phyloP scores from a whole-genome alignment of 2,888 invertebrate species.

The Acholoe squamosa region DNA sequence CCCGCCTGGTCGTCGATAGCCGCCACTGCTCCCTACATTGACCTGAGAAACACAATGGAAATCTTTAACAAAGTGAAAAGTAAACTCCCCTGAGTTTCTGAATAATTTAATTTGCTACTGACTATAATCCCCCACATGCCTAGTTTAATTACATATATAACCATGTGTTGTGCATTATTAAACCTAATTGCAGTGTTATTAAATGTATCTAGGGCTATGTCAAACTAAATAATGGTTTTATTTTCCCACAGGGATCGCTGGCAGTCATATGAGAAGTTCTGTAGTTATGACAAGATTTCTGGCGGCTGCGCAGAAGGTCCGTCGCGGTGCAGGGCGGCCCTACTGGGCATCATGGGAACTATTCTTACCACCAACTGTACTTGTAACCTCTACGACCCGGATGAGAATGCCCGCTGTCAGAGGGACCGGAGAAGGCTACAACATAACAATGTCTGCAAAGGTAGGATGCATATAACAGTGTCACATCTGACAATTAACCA shows the following conservation, averaged over 20 bases:
- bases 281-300: conserved; percentile 94
- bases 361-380: conserved; percentile 93
- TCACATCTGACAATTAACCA: background rate
- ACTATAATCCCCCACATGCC: too few species aligned
- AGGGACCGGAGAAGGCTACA: conserved; percentile 63
- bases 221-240: background rate
- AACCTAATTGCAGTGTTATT: too few species aligned
- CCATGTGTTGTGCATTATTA: too few species aligned
- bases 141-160: too few species aligned
- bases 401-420: conserved; percentile 63
- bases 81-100: too few species aligned
- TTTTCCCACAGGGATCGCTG: conserved; percentile 87
- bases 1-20: too few species aligned
- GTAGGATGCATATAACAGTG: conserved; percentile 43
- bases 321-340: conserved; percentile 92
- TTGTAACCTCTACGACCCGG: conserved; percentile 86
- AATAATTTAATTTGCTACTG: too few species aligned
- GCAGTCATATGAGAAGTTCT: conserved; percentile 94
- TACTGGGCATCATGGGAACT: conserved; percentile 94
- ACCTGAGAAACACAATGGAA: too few species aligned
- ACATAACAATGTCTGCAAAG: conserved; percentile 66
- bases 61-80: too few species aligned
- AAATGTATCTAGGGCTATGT: too few species aligned
- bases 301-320: conserved; percentile 94
- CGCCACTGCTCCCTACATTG: too few species aligned